Evolutionary conservation across 2,113 vertebrate genomes (phyloP).

Genomic region (Hippoglossus stenolepis): DNA sequence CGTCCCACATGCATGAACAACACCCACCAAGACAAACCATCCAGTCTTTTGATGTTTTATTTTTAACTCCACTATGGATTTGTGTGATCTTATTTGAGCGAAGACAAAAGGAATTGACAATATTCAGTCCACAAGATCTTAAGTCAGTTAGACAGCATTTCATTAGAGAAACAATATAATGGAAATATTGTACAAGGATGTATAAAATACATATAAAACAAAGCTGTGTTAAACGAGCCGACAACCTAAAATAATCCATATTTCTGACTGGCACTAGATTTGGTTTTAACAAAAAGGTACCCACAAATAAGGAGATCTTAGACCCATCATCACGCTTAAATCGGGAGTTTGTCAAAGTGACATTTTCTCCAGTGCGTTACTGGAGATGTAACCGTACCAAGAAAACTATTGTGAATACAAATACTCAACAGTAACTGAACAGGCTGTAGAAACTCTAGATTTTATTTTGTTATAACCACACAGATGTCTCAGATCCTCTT

Average conservation of each 20-base stretch:
- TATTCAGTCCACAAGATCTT: conserved; percentile 28
- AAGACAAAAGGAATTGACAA: conserved; percentile 19
- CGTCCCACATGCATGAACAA: conserved; percentile 16
- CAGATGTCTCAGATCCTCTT: background rate
- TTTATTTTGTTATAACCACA: conserved; percentile 18
- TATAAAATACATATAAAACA: conserved; percentile 32
- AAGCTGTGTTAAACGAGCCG: background rate
- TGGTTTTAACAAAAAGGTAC: conserved; percentile 12
- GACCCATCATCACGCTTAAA: background rate
- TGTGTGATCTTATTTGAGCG: conserved; percentile 18
- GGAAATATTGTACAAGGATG: conserved; percentile 31
- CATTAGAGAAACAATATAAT: conserved; percentile 9
- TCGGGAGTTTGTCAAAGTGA: conserved; percentile 18
- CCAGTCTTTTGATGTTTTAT: conserved; percentile 51
- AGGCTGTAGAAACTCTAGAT: conserved; percentile 16
- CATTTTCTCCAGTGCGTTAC: background rate
- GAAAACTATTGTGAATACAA: conserved; percentile 9
- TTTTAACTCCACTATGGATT: conserved; percentile 45
- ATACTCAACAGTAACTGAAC: background rate
- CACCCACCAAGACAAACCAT: conserved; percentile 34
- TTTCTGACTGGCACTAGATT: background rate
- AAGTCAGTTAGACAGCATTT: conserved; percentile 16
- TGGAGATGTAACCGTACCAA: background rate
- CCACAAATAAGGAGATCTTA: background rate
- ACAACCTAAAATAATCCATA: background rate